Base-by-base conservation (phyloP, 1,140 invertebrate species). In the Ridgeia piscesae region DNA sequence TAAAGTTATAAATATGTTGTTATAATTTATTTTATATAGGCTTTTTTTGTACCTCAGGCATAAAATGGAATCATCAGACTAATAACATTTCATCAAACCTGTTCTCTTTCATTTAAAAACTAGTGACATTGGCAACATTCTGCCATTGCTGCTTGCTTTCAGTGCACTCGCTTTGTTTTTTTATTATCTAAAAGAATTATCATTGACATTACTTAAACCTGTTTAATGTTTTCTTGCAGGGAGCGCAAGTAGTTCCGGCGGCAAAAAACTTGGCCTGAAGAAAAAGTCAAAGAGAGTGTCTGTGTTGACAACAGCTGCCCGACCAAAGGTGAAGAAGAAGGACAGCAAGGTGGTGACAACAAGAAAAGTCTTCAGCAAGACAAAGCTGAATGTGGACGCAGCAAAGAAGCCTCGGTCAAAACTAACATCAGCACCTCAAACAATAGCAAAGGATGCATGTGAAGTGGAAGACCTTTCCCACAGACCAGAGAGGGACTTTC, bases 201-300 rank as follows among this genome's bases (percentile, higher is more conserved):
- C 14, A 27, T 77, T 77, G 27, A 14, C 58, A 77, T 77, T 1
- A 77, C 0, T 77, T 14, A 77, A 77, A 31, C 27, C 2, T 77
- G 27, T 77, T 77, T 42, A 42, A 27, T 77, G 58, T 77, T 8
- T 77, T 21, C 58, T 21, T 77, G 58, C 58, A 77, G 58, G 58
- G 27, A 77, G 58, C 27, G 58, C 27, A 77, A 77, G 58, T 77
- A 77, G 58, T 77, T 77, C 58, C 58, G 58, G 58, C 27, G 17
- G 58, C 6, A 77, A 31, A 77, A 77, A 77, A 77, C 58, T 77
- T 77, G 58, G 58, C 8, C 58, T 77, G 17, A 77, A 77, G 58
- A 77, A 77, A 77, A 77, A 77, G 58, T 77, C 58, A 77, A 77
- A 77, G 58, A 77, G 58, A 77, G 58, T 77, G 27, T 77, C 58